Base-by-base conservation (phyloP, 2,113 vertebrate species). In the Nothobranchius furzeri region DNA sequence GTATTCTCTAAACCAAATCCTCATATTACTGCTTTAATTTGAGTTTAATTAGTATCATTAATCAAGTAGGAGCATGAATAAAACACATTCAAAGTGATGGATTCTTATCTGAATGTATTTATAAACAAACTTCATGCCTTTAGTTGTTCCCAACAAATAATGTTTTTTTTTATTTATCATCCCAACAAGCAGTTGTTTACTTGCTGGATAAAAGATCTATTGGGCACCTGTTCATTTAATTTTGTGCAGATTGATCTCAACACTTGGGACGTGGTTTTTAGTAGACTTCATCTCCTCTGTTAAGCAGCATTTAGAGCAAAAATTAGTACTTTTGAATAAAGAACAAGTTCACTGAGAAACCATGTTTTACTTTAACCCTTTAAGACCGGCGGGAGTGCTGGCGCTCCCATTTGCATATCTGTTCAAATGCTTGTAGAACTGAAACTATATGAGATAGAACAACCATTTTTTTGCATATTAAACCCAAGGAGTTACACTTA, bases 31-130 rank as follows among this genome's bases (percentile, higher is more conserved):
- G 46, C 13, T n/a, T 35, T 49, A n/a, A 66, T 60, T 50, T 67
- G 40, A 37, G 60, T 61, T 46, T 78, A 68, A 75, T 61, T 53
- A 48, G 56, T 37, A 51, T 49, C 62, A 76, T 70, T 37, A 59
- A 66, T 76, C 55, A 60, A 55, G 11, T 52, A 49, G 52, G 24
- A 70, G 50, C 46, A n/a, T 54, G 58, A 69, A 57, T 66, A 12
- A 67, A 53, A 72, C 42, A 42, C 24, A 71, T 68, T 68, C 24
- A 73, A 15, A 71, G 58, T 60, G 52, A 79, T 63, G 57, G 63
- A 77, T 66, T 12, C 54, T 24, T 37, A 63, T 60, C 74, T 60
- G 35, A 55, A 37, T 9, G 1, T 3, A 40, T 40, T 9, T 40
- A 20, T 6, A 40, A 40, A 1, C 51, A 53, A 15, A 36, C 14